Conservation (phyloP, 1,140 invertebrate species). For the Drosophila setifemur region DNA sequence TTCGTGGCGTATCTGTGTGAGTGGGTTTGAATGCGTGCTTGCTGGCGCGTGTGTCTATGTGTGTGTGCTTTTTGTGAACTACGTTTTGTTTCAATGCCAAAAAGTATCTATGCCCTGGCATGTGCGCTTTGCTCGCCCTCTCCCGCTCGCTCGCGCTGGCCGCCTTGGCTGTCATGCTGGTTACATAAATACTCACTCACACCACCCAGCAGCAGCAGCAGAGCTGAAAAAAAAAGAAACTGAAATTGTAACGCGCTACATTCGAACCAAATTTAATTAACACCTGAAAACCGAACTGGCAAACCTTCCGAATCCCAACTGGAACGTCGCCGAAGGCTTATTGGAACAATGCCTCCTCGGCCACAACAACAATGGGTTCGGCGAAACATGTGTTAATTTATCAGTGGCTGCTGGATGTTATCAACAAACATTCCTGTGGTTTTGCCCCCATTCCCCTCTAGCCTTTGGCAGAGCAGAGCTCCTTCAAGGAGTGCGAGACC, state of each 20-base stretch:
- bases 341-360: constrained; percentile 21
- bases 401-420: not conserved
- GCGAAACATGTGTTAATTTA: constrained; percentile 14
- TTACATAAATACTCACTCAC: constrained; percentile 74
- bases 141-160: constrained; percentile 31
- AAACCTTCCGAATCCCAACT: constrained; percentile 30
- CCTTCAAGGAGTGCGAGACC: constrained; percentile 42
- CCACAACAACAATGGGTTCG: not conserved
- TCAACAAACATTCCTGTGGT: constrained; percentile 25
- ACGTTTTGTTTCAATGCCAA: constrained; percentile 81
- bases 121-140: constrained; percentile 43
- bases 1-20: constrained; percentile 36
- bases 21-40: constrained; percentile 36
- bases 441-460: not conserved
- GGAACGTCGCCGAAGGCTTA: not conserved
- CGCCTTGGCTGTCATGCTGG: constrained; percentile 43
- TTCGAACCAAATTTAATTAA: constrained; percentile 68
- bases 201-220: constrained; percentile 11
- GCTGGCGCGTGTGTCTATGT: constrained; percentile 19
- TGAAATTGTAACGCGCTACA: constrained; percentile 46
- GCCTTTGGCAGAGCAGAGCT: constrained; percentile 1
- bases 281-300: constrained; percentile 38
- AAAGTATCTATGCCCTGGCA: constrained; percentile 72
- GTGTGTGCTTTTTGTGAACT: constrained; percentile 72
- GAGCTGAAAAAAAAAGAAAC: constrained; percentile 10